Conservation (phyloP, 2,797 vertebrate species). For the Petrocephalus sullivani region DNA sequence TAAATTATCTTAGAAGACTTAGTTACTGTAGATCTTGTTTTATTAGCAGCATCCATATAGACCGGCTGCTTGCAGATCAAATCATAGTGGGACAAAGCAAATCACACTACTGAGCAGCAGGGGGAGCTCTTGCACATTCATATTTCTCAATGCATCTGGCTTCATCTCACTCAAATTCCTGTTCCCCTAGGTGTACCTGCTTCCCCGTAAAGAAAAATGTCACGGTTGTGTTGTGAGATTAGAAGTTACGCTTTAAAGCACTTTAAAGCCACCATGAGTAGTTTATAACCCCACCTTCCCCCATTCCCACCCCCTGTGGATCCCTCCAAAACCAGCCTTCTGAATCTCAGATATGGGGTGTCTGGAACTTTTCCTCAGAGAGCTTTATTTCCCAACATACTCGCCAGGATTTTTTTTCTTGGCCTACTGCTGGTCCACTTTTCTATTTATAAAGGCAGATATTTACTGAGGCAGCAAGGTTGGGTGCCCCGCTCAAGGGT, state of each 20-base stretch:
- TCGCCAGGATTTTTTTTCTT: neutral
- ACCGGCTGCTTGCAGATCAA: neutral
- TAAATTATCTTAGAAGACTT: neutral
- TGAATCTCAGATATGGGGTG: neutral
- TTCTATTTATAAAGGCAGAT: constrained; percentile 14
- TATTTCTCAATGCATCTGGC: neutral
- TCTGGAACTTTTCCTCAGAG: constrained; percentile 8
- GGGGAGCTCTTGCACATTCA: constrained; percentile 16
- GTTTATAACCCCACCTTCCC: constrained; percentile 3
- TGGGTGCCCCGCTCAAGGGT: neutral
- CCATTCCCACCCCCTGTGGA: neutral
- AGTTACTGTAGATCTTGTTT: neutral
- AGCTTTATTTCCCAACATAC: neutral
- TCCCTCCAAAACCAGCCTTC: neutral
- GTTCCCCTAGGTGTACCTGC: constrained; percentile 3
- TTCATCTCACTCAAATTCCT: neutral
- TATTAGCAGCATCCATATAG: neutral
- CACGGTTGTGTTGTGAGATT: constrained; percentile 13
- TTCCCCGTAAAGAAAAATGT: constrained; percentile 16
- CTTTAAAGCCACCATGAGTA: constrained; percentile 12
- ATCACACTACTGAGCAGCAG: neutral
- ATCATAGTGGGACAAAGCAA: neutral
- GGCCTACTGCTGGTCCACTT: neutral
- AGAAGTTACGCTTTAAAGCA: constrained; percentile 4
- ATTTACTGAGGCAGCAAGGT: constrained; percentile 11